phyloP scores from a whole-genome alignment of 2,888 invertebrate species.

The Oscheius sp. region DNA sequence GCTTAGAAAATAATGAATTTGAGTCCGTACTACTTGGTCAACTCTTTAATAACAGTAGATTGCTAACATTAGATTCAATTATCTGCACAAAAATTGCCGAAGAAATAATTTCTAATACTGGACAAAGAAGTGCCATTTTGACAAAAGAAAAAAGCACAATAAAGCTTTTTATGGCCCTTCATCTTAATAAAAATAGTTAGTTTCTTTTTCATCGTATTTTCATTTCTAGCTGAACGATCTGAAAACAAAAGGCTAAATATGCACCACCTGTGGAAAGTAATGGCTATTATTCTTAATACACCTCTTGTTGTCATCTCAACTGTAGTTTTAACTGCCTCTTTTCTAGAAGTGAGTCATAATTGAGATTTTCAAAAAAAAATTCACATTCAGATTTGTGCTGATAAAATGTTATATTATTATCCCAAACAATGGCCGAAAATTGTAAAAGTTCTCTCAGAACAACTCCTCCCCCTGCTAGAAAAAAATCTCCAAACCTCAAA shows the following conservation, averaged over 20 bases:
- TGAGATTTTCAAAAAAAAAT: not conserved
- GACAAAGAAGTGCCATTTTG: not conserved
- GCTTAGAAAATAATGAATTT: not conserved
- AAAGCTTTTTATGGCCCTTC: slow-evolving; percentile 14
- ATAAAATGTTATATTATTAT: not conserved
- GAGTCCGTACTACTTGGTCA: slow-evolving; percentile 20
- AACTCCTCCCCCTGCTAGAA: slow-evolving; percentile 4
- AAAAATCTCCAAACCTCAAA: not conserved
- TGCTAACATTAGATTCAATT: not conserved
- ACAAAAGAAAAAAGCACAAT: slow-evolving; percentile 10
- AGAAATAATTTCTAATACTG: not conserved
- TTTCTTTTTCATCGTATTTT: not conserved
- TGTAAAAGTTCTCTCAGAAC: not conserved
- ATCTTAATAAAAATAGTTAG: not conserved
- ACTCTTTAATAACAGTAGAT: slow-evolving; percentile 5
- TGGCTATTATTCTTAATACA: not conserved
- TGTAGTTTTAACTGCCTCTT: not conserved
- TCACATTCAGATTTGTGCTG: slow-evolving; percentile 14
- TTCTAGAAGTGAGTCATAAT: slow-evolving; percentile 1
- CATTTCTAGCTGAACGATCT: not conserved
- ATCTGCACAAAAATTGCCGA: slow-evolving; percentile 1
- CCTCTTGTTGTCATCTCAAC: slow-evolving; percentile 11
- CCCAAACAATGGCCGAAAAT: slow-evolving; percentile 8
- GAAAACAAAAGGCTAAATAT: not conserved
- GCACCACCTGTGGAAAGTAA: slow-evolving; percentile 3